Conservation (phyloP, 2,113 vertebrate genomes). For the Silurus meridionalis region DNA sequence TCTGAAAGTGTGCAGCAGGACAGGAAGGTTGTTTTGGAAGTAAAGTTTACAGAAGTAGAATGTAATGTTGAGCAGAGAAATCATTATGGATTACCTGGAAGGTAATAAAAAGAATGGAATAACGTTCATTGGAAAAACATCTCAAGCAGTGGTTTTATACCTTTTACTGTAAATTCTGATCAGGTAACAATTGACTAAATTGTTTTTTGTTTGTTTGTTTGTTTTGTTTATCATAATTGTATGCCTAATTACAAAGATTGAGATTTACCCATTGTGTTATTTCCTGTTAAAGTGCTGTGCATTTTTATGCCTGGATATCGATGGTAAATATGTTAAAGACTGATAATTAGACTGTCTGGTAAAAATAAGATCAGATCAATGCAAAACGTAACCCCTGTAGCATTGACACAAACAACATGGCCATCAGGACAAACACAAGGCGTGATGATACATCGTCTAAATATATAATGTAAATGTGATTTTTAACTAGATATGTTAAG, state of each 20-base stretch:
- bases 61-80: neutral
- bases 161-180: conserved; percentile 47
- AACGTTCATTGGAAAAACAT: conserved; percentile 25
- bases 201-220: conserved; percentile 14
- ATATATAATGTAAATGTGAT: conserved; percentile 46
- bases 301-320: conserved; percentile 36
- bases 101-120: neutral
- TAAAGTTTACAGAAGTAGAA: conserved; percentile 4
- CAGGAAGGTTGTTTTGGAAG: conserved; percentile 30
- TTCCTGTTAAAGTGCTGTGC: conserved; percentile 44
- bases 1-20: conserved; percentile 31
- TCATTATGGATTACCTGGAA: neutral
- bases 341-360: neutral
- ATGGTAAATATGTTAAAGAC: neutral
- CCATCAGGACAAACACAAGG: conserved; percentile 37
- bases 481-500: conserved; percentile 53
- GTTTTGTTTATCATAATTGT: conserved; percentile 17
- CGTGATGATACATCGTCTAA: conserved; percentile 14
- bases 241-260: conserved; percentile 33
- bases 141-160: conserved; percentile 14
- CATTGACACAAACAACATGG: conserved; percentile 40
- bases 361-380: conserved; percentile 18
- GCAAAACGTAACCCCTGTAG: conserved; percentile 38
- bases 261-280: conserved; percentile 39
- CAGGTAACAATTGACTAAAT: conserved; percentile 31